Percentiles rank a stretch among this genome's conserved stretches.
Evolutionary conservation across 2,888 invertebrate species (phyloP).

Genomic region (Unio pictorum): DNA sequence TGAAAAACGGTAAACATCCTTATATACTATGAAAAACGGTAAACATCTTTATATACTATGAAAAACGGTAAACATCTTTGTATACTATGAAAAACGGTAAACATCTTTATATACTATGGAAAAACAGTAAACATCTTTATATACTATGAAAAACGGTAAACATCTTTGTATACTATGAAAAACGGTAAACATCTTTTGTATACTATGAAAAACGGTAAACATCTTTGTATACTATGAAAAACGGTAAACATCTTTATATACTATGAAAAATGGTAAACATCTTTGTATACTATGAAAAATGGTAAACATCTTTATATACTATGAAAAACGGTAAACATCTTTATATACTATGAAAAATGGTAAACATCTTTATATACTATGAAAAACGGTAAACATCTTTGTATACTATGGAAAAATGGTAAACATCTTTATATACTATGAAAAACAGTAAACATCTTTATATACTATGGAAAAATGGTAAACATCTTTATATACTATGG

Average conservation of each 20-base stretch:
- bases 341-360: neutral
- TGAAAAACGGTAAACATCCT: too few species aligned
- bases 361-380: too few species aligned
- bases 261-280: slow-evolving; percentile 56
- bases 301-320: too few species aligned
- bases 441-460: slow-evolving; percentile 46
- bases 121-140: too few species aligned
- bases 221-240: neutral
- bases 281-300: neutral
- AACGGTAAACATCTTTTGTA: too few species aligned
- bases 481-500: too few species aligned
- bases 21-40: slow-evolving; percentile 58
- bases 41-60: slow-evolving; percentile 13
- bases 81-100: slow-evolving; percentile 57
- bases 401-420: too few species aligned
- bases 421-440: too few species aligned
- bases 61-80: too few species aligned
- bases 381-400: slow-evolving; percentile 48
- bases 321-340: slow-evolving; percentile 52
- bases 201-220: slow-evolving; percentile 58
- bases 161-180: neutral
- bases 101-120: slow-evolving; percentile 4
- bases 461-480: too few species aligned
- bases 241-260: too few species aligned
- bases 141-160: slow-evolving; percentile 58